Conservation (phyloP, 2,888 invertebrate genomes). For the Rhodophaea formosa region DNA sequence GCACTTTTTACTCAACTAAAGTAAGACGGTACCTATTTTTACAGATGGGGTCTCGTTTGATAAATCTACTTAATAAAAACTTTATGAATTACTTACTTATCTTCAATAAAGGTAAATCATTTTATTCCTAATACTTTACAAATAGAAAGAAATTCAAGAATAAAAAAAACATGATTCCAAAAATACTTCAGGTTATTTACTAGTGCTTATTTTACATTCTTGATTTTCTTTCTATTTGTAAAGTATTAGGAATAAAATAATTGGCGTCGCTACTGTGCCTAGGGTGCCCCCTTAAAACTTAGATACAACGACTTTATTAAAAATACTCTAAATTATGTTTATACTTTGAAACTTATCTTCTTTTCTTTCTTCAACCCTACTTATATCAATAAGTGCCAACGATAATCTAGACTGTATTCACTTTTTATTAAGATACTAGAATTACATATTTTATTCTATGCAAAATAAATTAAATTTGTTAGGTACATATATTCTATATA, state of each 20-base stretch:
- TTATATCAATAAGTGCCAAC: constrained; percentile 16
- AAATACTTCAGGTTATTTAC: too few relatives aligned
- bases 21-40: neutral
- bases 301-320: neutral
- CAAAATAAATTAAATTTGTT: neutral
- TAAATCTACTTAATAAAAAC: neutral
- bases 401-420: constrained; percentile 14
- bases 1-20: neutral
- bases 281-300: too few relatives aligned
- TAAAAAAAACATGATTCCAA: too few relatives aligned
- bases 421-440: constrained; percentile 2
- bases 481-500: neutral
- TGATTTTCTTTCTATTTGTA: too few relatives aligned
- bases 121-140: too few relatives aligned
- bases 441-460: neutral
- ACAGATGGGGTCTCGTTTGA: constrained; percentile 1
- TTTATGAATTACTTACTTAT: too few relatives aligned
- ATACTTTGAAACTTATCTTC: neutral
- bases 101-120: too few relatives aligned
- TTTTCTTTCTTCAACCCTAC: neutral
- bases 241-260: too few relatives aligned
- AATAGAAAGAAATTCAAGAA: too few relatives aligned
- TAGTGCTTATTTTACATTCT: too few relatives aligned
- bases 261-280: too few relatives aligned
- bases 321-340: constrained; percentile 2